Percentiles rank a stretch among this genome's conserved stretches.
Conservation (phyloP, 2,888 invertebrate genomes). For the Agrochola circellaris region DNA sequence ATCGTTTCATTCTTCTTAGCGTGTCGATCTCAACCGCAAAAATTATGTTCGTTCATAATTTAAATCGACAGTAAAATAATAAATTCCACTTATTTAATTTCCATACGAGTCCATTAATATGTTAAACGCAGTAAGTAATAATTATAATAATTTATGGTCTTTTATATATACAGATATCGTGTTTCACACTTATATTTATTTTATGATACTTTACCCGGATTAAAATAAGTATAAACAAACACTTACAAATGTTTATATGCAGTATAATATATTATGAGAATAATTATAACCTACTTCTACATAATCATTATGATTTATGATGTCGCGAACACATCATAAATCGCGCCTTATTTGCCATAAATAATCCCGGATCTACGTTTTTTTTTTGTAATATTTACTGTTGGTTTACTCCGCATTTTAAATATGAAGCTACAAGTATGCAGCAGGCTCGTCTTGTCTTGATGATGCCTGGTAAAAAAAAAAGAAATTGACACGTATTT, state of each 20-base stretch:
- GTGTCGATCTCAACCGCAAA: no score
- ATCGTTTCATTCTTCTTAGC: neutral
- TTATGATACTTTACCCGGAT: slow-evolving; percentile 15
- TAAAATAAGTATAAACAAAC: slow-evolving; percentile 3
- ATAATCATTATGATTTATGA: slow-evolving; percentile 8
- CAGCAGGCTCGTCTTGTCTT: no score
- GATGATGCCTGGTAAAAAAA: no score
- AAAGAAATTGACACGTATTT: no score
- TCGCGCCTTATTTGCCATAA: neutral
- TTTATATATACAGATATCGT: neutral
- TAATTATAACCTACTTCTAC: no score
- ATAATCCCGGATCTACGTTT: neutral
- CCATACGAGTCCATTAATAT: neutral
- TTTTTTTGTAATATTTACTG: no score
- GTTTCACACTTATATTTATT: slow-evolving; percentile 21
- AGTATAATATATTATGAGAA: neutral
- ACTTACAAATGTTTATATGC: neutral
- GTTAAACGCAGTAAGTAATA: neutral
- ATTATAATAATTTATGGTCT: slow-evolving; percentile 5
- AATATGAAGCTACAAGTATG: no score
- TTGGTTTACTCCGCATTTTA: no score
- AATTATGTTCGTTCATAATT: neutral
- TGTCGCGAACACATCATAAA: neutral
- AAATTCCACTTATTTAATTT: neutral
- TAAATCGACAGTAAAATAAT: neutral